phyloP scores from a whole-genome alignment of 2,888 invertebrate species.

The Acleris laterana region DNA sequence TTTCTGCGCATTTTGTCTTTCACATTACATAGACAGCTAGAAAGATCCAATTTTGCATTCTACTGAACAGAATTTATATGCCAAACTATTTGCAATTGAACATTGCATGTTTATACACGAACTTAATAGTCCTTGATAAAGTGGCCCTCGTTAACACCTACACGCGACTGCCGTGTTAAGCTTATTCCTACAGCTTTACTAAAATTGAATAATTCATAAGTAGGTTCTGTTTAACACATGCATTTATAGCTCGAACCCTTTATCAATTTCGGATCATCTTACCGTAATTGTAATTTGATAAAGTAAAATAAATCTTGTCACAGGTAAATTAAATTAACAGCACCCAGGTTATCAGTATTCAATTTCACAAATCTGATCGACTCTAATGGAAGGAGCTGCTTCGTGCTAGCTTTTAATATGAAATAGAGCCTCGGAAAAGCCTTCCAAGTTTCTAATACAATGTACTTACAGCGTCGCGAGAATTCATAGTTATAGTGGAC shows the following conservation, averaged over 20 bases:
- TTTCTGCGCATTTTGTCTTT: slow-evolving; percentile 27
- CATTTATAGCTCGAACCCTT: too few species aligned
- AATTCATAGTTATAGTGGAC: not conserved
- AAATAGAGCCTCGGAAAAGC: not conserved
- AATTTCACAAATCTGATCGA: not conserved
- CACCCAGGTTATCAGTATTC: not conserved
- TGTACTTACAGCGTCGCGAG: not conserved
- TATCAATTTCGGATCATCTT: too few species aligned
- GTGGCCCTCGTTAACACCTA: too few species aligned
- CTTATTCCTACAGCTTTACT: too few species aligned
- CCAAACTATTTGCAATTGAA: slow-evolving; percentile 13
- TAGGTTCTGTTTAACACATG: too few species aligned
- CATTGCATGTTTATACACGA: not conserved
- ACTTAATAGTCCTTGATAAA: not conserved
- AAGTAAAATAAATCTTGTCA: too few species aligned
- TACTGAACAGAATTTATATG: slow-evolving; percentile 11
- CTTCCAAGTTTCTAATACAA: slow-evolving; percentile 6
- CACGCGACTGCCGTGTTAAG: too few species aligned
- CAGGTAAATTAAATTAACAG: too few species aligned
- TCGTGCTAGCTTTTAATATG: not conserved
- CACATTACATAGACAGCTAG: slow-evolving; percentile 17
- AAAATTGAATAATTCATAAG: too few species aligned
- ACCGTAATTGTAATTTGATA: too few species aligned
- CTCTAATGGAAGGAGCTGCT: not conserved
- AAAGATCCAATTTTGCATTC: slow-evolving; percentile 30